Percentiles rank a stretch among this genome's conserved stretches.
phyloP scores from a whole-genome alignment of 2,888 invertebrate species.

The Dryobotodes eremita region DNA sequence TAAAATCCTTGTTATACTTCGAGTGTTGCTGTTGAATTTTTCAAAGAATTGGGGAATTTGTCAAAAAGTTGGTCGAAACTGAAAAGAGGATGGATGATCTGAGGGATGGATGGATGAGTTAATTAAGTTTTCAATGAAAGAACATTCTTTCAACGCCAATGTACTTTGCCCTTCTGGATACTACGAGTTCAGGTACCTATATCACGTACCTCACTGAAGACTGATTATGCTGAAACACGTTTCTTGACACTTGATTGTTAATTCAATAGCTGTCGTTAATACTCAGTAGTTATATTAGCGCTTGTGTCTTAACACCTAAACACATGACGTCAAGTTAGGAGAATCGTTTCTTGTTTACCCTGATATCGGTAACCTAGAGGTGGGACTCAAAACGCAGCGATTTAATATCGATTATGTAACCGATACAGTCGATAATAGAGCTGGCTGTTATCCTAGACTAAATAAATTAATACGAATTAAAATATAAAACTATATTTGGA shows the following conservation, averaged over 20 bases:
- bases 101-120: not conserved
- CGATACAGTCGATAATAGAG: not conserved
- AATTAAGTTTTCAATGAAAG: too few species aligned
- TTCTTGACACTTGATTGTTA: conserved; percentile 40
- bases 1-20: not conserved
- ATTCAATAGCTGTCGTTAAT: conserved; percentile 34
- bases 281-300: conserved; percentile 52
- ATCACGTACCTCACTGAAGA: not conserved
- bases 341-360: conserved; percentile 48
- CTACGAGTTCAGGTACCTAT: not conserved
- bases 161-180: not conserved
- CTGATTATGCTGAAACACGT: conserved; percentile 34
- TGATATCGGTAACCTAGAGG: conserved; percentile 42
- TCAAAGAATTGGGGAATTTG: too few species aligned
- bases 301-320: conserved; percentile 21
- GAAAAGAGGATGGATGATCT: not conserved
- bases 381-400: conserved; percentile 9
- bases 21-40: too few species aligned
- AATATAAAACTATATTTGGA: not conserved
- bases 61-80: not conserved
- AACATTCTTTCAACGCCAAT: too few species aligned
- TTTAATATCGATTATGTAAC: conserved; percentile 26
- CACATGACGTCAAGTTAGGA: conserved; percentile 46
- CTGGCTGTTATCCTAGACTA: conserved; percentile 13
- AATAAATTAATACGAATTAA: not conserved